Conservation (phyloP, 2,888 invertebrate species). For the Heliconius ethilla region DNA sequence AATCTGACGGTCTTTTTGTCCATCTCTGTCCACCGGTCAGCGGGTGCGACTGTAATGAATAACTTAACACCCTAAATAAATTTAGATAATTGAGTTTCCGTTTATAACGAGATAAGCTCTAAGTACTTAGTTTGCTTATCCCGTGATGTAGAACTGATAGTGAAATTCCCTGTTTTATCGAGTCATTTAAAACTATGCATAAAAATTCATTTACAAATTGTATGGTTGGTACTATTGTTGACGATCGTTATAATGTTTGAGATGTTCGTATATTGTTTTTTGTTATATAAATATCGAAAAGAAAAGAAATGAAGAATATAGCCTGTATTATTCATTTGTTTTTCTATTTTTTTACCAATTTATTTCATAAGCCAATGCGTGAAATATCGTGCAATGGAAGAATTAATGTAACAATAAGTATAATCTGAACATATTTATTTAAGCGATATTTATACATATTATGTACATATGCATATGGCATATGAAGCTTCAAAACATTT, state of each 20-base stretch:
- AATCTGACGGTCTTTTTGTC: constrained; percentile 70
- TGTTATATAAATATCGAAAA: too few species aligned
- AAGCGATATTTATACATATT: too few species aligned
- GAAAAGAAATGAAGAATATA: too few species aligned
- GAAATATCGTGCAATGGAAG: too few species aligned
- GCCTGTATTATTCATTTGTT: too few species aligned
- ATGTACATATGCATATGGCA: too few species aligned
- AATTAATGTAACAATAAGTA: too few species aligned
- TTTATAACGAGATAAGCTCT: constrained; percentile 27
- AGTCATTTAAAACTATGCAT: background rate
- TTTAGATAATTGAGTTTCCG: constrained; percentile 43
- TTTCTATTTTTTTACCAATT: too few species aligned
- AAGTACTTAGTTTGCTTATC: constrained; percentile 10
- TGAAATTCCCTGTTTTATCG: background rate
- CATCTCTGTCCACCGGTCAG: constrained; percentile 61
- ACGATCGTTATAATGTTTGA: too few species aligned
- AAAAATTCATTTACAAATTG: background rate
- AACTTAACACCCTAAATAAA: constrained; percentile 58
- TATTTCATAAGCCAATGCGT: too few species aligned
- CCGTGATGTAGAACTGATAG: background rate
- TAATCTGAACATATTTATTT: too few species aligned
- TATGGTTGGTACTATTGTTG: background rate
- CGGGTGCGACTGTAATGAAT: constrained; percentile 63
- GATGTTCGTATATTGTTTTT: too few species aligned
- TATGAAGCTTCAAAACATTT: background rate